These are phyloP conservation scores for Geotrupes spiniger DNA, from an alignment of 2,888 invertebrate species.

Conservation along the genomic window DNA sequence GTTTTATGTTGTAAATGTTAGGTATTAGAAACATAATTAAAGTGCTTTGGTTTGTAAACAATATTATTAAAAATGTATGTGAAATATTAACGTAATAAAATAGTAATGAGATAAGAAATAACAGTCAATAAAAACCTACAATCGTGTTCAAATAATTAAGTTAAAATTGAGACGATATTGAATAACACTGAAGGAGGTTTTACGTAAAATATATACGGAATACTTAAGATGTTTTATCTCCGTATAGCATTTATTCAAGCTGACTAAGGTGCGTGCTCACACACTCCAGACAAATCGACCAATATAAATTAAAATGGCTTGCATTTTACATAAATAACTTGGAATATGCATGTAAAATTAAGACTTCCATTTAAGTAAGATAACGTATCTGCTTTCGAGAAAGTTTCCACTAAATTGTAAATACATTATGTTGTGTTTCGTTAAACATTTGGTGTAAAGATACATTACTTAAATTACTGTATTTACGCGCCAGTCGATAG, in stretches of 20 bases:
- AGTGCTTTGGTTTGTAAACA: no score
- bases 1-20: no score
- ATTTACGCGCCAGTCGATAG: no score
- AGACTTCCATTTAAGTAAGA: slow-evolving; percentile 27
- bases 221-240: slow-evolving; percentile 26
- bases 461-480: no score
- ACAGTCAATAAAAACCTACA: no score
- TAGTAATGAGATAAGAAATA: no score
- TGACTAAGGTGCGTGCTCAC: slow-evolving; percentile 27
- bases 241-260: slow-evolving; percentile 27
- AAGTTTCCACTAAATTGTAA: slow-evolving; percentile 16
- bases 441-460: no score
- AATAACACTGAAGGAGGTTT: slow-evolving; percentile 19
- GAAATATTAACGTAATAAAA: no score
- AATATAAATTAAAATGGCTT: slow-evolving; percentile 31
- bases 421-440: slow-evolving; percentile 6
- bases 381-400: slow-evolving; percentile 2
- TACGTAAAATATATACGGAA: slow-evolving; percentile 18
- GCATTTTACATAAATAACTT: slow-evolving; percentile 27
- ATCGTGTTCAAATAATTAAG: background rate
- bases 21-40: no score
- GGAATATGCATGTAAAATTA: slow-evolving; percentile 27
- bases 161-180: slow-evolving; percentile 12
- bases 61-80: no score
- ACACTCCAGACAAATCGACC: slow-evolving; percentile 29